phyloP scores from a whole-genome alignment of 2,113 vertebrate genomes.

The Eleginops maclovinus region DNA sequence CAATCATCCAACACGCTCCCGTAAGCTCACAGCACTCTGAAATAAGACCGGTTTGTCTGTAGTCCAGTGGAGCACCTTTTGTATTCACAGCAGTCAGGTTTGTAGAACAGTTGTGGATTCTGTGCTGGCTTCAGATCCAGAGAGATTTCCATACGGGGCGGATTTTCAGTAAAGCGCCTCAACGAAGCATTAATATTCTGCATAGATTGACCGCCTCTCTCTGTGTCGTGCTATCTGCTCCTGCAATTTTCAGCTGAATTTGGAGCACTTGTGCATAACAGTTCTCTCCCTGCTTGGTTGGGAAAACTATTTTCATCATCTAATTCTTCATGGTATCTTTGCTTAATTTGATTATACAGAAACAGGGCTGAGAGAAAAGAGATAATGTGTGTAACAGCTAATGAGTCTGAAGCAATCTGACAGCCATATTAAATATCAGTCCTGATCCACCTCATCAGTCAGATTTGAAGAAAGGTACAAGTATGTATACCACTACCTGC shows the following conservation, averaged over 20 bases:
- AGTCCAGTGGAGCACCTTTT: slow-evolving; percentile 48
- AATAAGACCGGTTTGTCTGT: slow-evolving; percentile 53
- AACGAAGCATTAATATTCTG: slow-evolving; percentile 54
- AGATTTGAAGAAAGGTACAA: slow-evolving; percentile 16
- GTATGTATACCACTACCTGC: slow-evolving; percentile 7
- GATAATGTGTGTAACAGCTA: slow-evolving; percentile 49
- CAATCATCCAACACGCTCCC: slow-evolving; percentile 50
- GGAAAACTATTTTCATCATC: slow-evolving; percentile 39
- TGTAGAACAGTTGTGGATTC: slow-evolving; percentile 51
- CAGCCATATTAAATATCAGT: slow-evolving; percentile 35
- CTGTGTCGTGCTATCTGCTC: not conserved
- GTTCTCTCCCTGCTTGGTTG: slow-evolving; percentile 6
- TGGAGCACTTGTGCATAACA: not conserved
- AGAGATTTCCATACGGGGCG: slow-evolving; percentile 51
- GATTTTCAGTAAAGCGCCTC: slow-evolving; percentile 42
- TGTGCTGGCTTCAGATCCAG: slow-evolving; percentile 39
- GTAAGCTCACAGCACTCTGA: slow-evolving; percentile 48
- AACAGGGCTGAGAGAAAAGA: slow-evolving; percentile 44
- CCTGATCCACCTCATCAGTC: slow-evolving; percentile 17
- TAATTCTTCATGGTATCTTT: slow-evolving; percentile 47
- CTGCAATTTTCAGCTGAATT: slow-evolving; percentile 1
- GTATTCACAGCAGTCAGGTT: slow-evolving; percentile 58
- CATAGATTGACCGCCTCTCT: slow-evolving; percentile 25
- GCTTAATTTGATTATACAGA: slow-evolving; percentile 50
- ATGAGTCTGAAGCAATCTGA: slow-evolving; percentile 52